Conservation (phyloP, 2,113 vertebrate species). For the Agapornis roseicollis region DNA sequence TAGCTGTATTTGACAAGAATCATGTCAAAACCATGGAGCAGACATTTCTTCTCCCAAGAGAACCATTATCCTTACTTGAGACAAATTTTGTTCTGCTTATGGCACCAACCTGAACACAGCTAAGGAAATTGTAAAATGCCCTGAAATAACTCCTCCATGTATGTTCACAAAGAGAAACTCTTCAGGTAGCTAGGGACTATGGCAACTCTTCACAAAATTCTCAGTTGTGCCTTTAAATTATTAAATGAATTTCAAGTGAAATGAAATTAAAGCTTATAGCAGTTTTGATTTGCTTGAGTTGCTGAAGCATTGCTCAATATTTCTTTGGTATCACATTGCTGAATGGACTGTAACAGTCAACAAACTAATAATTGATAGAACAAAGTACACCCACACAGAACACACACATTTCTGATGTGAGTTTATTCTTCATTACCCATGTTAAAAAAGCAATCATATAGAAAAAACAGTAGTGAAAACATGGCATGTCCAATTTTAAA, state of each 20-base stretch:
- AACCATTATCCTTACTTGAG: neutral
- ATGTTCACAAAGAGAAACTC: neutral
- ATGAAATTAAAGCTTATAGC: neutral
- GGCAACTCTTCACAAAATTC: neutral
- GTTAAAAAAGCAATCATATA: neutral
- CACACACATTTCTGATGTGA: neutral
- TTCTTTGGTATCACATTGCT: neutral
- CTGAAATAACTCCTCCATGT: neutral
- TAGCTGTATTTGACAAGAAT: neutral
- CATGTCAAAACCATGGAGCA: neutral
- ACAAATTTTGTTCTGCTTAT: neutral
- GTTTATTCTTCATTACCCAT: neutral
- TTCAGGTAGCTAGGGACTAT: neutral
- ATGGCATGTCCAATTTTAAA: neutral
- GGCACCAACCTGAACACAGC: neutral
- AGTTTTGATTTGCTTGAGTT: neutral
- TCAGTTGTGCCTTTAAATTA: neutral
- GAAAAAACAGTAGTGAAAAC: neutral
- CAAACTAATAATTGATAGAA: neutral
- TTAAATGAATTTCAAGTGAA: neutral
- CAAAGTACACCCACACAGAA: neutral
- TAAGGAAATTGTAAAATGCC: neutral
- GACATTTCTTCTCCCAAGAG: neutral
- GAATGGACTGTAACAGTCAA: neutral
- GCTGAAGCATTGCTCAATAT: neutral